Evolutionary conservation across 1,140 invertebrate species (phyloP).

Genomic region (Ostrea denselamellosa): DNA sequence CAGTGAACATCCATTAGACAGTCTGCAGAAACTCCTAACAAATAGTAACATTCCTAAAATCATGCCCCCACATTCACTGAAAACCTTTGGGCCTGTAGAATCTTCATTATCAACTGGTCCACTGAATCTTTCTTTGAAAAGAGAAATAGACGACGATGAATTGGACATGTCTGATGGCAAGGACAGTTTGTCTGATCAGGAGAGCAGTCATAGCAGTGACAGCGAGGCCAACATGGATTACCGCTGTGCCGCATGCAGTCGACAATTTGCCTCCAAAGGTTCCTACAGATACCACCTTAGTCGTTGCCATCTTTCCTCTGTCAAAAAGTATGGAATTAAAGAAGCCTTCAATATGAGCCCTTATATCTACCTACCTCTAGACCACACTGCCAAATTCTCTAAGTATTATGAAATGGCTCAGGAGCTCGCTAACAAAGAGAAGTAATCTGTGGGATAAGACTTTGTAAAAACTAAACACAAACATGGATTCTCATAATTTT

Average conservation of each 20-base stretch:
- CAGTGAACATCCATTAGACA: slow-evolving; percentile 87
- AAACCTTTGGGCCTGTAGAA: slow-evolving; percentile 54
- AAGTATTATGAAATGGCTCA: slow-evolving; percentile 77
- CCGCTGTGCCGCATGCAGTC: slow-evolving; percentile 97
- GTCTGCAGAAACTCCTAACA: slow-evolving; percentile 95
- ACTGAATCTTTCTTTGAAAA: slow-evolving; percentile 70
- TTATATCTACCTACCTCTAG: slow-evolving; percentile 75
- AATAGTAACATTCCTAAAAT: slow-evolving; percentile 88
- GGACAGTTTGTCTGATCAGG: slow-evolving; percentile 65
- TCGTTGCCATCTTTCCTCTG: slow-evolving; percentile 91
- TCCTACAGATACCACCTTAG: slow-evolving; percentile 97
- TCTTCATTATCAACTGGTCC: slow-evolving; percentile 59
- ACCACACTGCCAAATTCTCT: slow-evolving; percentile 76
- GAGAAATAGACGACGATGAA: slow-evolving; percentile 57
- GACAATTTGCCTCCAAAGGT: slow-evolving; percentile 96
- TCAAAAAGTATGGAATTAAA: slow-evolving; percentile 84
- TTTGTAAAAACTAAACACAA: not conserved
- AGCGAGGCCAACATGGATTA: slow-evolving; percentile 67
- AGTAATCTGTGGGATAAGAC: slow-evolving; percentile 46
- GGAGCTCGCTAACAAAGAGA: slow-evolving; percentile 73
- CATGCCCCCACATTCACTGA: slow-evolving; percentile 49
- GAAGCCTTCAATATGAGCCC: slow-evolving; percentile 86
- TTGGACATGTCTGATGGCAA: slow-evolving; percentile 60
- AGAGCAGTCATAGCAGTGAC: slow-evolving; percentile 62
- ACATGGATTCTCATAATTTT: not conserved